These are phyloP conservation scores for Phenganax marumi DNA, from an alignment of 92 coral and sea anemone genomes.

Conservation along the genomic window DNA sequence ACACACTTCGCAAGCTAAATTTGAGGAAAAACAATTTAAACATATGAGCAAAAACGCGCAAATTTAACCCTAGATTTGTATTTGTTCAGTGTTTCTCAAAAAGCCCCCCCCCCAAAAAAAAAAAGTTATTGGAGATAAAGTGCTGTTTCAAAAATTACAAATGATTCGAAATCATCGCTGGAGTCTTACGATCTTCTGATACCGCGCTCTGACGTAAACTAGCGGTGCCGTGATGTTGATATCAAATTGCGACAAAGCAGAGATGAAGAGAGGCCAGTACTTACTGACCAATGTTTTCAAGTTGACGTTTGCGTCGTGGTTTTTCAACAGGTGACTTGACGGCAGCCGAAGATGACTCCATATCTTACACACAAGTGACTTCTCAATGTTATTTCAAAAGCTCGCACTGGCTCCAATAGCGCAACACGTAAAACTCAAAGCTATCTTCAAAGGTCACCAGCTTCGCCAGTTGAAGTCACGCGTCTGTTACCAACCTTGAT, in stretches of 20 bases:
- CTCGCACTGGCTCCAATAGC: too few relatives aligned
- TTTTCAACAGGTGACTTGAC: not conserved
- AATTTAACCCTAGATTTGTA: too few relatives aligned
- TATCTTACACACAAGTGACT: not conserved
- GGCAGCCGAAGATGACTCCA: conserved; percentile 8
- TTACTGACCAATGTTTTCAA: conserved; percentile 41
- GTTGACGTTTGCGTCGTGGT: conserved; percentile 29
- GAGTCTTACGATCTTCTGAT: too few relatives aligned
- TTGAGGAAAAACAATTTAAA: not conserved
- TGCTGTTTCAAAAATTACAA: too few relatives aligned
- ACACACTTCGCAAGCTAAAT: conserved; percentile 83
- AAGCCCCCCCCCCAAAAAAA: not conserved
- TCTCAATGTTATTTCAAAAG: not conserved
- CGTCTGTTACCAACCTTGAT: too few relatives aligned
- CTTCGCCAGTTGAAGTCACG: too few relatives aligned
- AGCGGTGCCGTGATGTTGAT: not conserved
- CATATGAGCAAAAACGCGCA: too few relatives aligned
- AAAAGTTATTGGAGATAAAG: not conserved
- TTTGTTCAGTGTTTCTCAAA: too few relatives aligned
- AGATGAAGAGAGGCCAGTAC: not conserved
- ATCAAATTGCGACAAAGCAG: conserved; percentile 18
- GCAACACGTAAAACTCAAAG: too few relatives aligned
- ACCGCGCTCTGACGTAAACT: not conserved
- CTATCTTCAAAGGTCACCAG: too few relatives aligned
- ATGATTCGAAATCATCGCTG: too few relatives aligned